Base-by-base conservation (phyloP, 2,888 invertebrate genomes). In the Sipha maydis region DNA sequence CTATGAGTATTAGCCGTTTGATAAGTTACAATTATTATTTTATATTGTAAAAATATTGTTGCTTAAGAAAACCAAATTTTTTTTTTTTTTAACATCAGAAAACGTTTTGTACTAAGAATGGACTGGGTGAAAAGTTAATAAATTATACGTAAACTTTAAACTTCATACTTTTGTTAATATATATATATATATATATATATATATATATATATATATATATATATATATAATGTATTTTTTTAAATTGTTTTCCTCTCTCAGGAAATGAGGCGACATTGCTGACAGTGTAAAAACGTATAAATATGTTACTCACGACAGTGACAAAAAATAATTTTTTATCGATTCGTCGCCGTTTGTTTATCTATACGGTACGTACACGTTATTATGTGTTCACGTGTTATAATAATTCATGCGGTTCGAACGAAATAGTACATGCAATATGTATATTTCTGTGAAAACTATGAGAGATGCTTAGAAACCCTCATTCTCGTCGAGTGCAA, bases 401-500 rank as follows among this genome's bases (percentile, higher is more conserved):
- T 25, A 56, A 48, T 82, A 82, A 82, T 41, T 41, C 48, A 48
- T 31, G 41, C 7, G 31, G 69, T 41, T 67, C 28, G 69, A 82
- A 48, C 69, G 48, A 21, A 25, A 56, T 0, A 56, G 4, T 19
- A 56, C 4, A 56, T 4, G 56, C 3, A 56, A 54, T 11, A 82
- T 69, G 41, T 48, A 82, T 48, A 69, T 69, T 82, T 69, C 11
- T 28, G 41, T 5, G 25, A n/a, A 56, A 56, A 83, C 54, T 25
- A 75, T 56, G 73, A 54, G 28, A 73, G 25, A 25, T 34, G 75
- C 7, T 34, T 8, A 76, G 75, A 76, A 76, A 75, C n/a, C 34
- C 73, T 31, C 34, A n/a, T 83, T 56, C 56, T 75, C 54, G 25
- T 73, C 56, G 56, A 83, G 75, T 73, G 73, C 56, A 54, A 83